phyloP scores from a whole-genome alignment of 2,888 invertebrate genomes.

The Acleris cristana region DNA sequence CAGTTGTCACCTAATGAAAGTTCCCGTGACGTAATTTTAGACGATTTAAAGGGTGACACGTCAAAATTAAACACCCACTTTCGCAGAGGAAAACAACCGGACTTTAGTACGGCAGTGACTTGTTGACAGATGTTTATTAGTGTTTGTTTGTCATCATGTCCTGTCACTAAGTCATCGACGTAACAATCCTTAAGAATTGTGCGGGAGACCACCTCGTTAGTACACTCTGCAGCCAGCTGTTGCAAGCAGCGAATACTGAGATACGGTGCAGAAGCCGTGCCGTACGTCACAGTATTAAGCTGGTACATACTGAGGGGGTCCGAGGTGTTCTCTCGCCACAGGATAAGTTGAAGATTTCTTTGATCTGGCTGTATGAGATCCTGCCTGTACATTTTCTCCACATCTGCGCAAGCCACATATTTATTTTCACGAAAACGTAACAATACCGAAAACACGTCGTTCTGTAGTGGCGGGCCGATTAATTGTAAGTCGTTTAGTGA shows the following conservation, averaged over 20 bases:
- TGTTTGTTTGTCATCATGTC: slow-evolving; percentile 1
- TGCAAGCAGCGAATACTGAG: background rate
- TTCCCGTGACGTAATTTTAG: background rate
- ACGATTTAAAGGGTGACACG: background rate
- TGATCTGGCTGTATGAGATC: slow-evolving; percentile 2
- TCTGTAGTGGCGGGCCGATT: background rate
- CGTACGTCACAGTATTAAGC: background rate
- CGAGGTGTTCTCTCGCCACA: background rate
- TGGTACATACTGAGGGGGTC: background rate
- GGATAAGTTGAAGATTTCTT: background rate
- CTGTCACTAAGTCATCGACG: background rate
- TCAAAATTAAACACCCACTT: slow-evolving; percentile 4
- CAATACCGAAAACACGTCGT: background rate
- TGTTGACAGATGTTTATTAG: background rate
- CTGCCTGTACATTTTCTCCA: background rate
- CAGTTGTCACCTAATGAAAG: background rate
- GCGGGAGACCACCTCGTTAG: background rate
- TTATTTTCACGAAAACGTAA: background rate
- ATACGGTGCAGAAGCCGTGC: background rate
- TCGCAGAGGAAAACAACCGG: background rate
- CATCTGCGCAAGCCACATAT: background rate
- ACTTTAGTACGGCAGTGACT: background rate
- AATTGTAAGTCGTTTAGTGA: background rate
- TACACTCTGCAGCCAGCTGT: background rate
- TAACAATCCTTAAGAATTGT: background rate